Base-by-base conservation (phyloP, 2,888 invertebrate species). In the Philonicus albiceps region DNA sequence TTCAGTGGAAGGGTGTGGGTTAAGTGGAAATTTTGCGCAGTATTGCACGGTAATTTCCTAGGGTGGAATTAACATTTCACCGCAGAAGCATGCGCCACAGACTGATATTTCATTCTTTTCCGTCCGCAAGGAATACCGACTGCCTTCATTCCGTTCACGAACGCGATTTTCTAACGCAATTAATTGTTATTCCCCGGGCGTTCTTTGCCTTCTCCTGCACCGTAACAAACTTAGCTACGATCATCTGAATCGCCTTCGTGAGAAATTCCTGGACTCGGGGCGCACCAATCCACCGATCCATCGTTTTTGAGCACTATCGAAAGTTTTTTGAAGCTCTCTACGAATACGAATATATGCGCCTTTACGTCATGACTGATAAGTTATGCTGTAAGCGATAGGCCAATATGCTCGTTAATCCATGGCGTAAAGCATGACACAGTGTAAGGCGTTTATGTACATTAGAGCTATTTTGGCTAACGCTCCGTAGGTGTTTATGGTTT, bases 71-170 rank as follows among this genome's bases (percentile, higher is more conserved):
- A 64, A 31, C 74, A 74, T 74, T 74, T 74, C 74, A 74, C 34
- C 74, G 74, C 27, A 74, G 64, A 22, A 11, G 64, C 22, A 64
- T 64, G n/a, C 74, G 74, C 74, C 31, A 16, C 11, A 1, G 27
- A 22, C 64, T 74, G 31, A 74, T n/a, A 30, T 74, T 74, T 31
- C 7, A 37, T 74, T 74, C 74, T 74, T 31, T 31, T 80, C 49
- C 30, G n/a, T 80, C 80, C 80, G 27, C 37, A 31, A 27, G 49
- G 80, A 80, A 53, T 80, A 80, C 49, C 49, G 53, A 53, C n/a
- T 80, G 80, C 53, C 22, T 76, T 30, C 8, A 53, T 53, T 80
- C 80, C 43, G n/a, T 80, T 80, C 80, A 80, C 80, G 80, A 80
- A 80, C 74, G 49, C 40, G 53, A 80, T 53, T 80, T 80, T 80